A percentile compares a stretch with the other conserved stretches of the same genome.
Conservation (phyloP, 1,140 invertebrate genomes). For the Stegodyphus mimosarum region DNA sequence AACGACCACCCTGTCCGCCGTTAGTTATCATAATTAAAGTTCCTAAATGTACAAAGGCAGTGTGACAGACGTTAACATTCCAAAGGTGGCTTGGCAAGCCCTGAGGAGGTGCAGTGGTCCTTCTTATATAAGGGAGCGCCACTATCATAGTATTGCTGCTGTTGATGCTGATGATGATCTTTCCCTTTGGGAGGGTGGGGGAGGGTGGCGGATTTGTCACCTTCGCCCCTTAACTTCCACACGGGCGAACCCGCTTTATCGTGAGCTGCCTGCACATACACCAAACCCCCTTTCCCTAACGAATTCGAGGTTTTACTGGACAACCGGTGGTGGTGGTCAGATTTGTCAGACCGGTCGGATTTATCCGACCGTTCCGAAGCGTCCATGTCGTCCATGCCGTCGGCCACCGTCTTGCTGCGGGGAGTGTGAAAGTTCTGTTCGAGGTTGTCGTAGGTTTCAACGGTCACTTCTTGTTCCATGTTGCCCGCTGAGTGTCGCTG, state of each 20-base stretch:
- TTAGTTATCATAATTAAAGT: background rate
- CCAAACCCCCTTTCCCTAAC: constrained; percentile 55
- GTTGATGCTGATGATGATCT: background rate
- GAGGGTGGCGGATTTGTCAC: constrained; percentile 59
- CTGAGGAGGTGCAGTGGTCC: constrained; percentile 59
- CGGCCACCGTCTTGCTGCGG: constrained; percentile 91
- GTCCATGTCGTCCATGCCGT: constrained; percentile 71
- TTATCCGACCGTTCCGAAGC: background rate
- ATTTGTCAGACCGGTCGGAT: constrained; percentile 24
- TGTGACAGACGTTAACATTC: constrained; percentile 50
- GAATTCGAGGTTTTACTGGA: constrained; percentile 72
- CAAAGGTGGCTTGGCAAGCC: constrained; percentile 44
- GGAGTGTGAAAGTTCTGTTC: constrained; percentile 80
- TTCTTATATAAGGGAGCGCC: constrained; percentile 43
- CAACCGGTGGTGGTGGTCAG: constrained; percentile 35
- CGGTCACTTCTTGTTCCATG: constrained; percentile 74
- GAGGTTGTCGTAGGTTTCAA: constrained; percentile 77
- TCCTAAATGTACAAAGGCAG: constrained; percentile 31
- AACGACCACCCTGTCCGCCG: constrained; percentile 16
- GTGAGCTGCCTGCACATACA: constrained; percentile 64
- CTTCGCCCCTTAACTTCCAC: constrained; percentile 86
- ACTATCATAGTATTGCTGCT: constrained; percentile 27
- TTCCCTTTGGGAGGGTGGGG: constrained; percentile 29
- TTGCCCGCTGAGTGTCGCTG: constrained; percentile 90
- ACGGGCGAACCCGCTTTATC: constrained; percentile 88